phyloP scores from a whole-genome alignment of 2,797 vertebrate genomes.

The Taenioides sp. region DNA sequence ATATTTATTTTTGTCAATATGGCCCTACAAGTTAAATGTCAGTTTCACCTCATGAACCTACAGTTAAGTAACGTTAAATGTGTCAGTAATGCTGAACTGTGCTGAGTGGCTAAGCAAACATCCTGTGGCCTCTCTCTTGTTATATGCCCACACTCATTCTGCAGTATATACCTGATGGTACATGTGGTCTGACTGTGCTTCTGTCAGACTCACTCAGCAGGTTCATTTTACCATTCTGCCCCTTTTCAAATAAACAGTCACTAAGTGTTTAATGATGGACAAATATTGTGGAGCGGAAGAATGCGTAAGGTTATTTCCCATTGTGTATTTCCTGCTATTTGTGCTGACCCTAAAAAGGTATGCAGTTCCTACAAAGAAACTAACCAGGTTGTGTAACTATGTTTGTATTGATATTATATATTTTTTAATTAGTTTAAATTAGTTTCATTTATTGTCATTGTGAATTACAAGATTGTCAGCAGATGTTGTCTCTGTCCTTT shows the following conservation, averaged over 20 bases:
- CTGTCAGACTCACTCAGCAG: constrained; percentile 27
- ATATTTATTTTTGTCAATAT: no score
- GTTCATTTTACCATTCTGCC: constrained; percentile 30
- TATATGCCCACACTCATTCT: constrained; percentile 19
- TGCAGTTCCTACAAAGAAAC: background rate
- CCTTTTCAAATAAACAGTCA: constrained; percentile 32
- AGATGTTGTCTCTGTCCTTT: background rate
- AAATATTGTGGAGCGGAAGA: background rate
- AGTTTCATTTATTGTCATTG: background rate
- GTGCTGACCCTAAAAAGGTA: background rate
- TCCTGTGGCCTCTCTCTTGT: constrained; percentile 47
- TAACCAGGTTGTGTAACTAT: background rate
- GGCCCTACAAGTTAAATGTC: background rate
- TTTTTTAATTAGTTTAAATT: background rate
- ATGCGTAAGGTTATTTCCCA: background rate
- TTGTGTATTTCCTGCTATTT: constrained; percentile 8
- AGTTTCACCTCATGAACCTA: background rate
- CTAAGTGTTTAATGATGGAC: constrained; percentile 1
- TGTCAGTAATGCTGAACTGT: constrained; percentile 48
- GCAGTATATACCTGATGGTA: constrained; percentile 18
- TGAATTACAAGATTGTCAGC: background rate
- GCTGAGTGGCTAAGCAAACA: constrained; percentile 74
- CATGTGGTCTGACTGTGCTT: constrained; percentile 35
- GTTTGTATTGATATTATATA: background rate
- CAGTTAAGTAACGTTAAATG: constrained; percentile 33